Conservation (phyloP, 2,888 invertebrate species). For the Lysandra coridon region DNA sequence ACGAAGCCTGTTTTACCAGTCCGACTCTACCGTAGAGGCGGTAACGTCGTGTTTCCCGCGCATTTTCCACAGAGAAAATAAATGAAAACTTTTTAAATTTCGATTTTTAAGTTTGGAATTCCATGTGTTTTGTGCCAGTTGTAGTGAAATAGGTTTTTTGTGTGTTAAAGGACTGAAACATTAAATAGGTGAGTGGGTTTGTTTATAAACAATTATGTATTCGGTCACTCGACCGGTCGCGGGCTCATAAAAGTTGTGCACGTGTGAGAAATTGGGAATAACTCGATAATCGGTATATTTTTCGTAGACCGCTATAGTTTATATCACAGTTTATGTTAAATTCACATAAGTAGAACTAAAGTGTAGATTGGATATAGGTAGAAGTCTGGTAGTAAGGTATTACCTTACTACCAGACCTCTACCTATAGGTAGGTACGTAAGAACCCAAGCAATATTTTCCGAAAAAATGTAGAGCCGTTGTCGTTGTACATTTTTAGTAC, state of each 20-base stretch:
- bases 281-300: neutral
- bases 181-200: slow-evolving; percentile 4
- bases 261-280: slow-evolving; percentile 2
- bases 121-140: neutral
- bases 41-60: slow-evolving; percentile 63
- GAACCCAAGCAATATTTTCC: too few relatives aligned
- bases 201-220: slow-evolving; percentile 22
- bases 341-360: too few relatives aligned
- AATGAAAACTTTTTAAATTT: slow-evolving; percentile 24
- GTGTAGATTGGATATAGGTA: too few relatives aligned
- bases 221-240: neutral
- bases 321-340: too few relatives aligned
- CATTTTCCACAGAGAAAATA: slow-evolving; percentile 53
- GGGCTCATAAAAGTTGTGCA: neutral
- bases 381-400: too few relatives aligned
- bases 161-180: neutral
- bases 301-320: neutral
- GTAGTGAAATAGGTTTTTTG: neutral
- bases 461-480: neutral
- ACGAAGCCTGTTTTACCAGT: slow-evolving; percentile 51
- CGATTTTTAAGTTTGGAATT: neutral
- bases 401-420: too few relatives aligned
- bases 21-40: slow-evolving; percentile 52
- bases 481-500: neutral
- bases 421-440: too few relatives aligned